Base-by-base conservation (phyloP, 2,888 invertebrate species). In the Limulus polyphemus region DNA sequence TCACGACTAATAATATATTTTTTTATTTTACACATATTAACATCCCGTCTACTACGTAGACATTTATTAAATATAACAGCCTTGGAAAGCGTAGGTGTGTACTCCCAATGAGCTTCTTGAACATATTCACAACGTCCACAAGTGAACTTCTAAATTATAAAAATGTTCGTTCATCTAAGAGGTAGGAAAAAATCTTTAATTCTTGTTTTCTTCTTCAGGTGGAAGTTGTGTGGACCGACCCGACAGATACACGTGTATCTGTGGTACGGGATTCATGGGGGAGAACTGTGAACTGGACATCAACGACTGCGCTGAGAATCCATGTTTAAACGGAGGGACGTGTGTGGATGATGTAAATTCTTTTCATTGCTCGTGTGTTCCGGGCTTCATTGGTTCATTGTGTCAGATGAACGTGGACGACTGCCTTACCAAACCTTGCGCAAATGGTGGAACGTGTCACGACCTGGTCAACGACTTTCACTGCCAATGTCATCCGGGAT, bases 251-350 rank as follows among this genome's bases (percentile, higher is more conserved):
- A 82, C 82, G 58, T 95, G 94, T 77, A 82, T 84, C 55, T 95
- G 94, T 73, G 86, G 86, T 0, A 81, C 83, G 11, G 91, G 91
- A 54, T 92, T 85, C 83, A 84, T 84, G 49, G 94, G 94, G 7
- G 83, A 84, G 54, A 84, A 86, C 72, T 94, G 94, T 77, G 90
- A 93, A 76, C 83, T 64, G 10, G 65, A 69, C 57, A 64, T 68
- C 49, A 68, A 70, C 57, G 69, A 70, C 47, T 70, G 70, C 56
- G 58, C 71, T 17, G 74, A 74, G 73, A 83, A 82, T 62, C 91
- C 92, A 12, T 94, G 94, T 77, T 81, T 82, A 58, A 87, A 89
- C 76, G 88, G 88, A 47, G 88, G 83, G 62, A 83, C 82, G 57
- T 92, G 91, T 77, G 59, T 72, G 48, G 85, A 88, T 68, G 81